Base-by-base conservation (phyloP, 2,888 invertebrate genomes). In the Lomographa bimaculata region DNA sequence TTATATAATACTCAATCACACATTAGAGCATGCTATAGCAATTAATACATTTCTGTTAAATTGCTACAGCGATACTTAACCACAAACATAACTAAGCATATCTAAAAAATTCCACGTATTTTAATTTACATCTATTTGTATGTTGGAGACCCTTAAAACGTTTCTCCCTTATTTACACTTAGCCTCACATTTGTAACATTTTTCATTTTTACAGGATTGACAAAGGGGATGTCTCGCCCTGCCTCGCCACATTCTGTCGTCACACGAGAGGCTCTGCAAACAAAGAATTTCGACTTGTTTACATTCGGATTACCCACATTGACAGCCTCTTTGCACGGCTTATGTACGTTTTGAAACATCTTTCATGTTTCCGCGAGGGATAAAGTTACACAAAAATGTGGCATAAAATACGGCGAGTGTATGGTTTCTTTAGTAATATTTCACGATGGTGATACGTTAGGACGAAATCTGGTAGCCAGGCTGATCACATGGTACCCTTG, bases 291-390 rank as follows among this genome's bases (percentile, higher is more conserved):
- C 42, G 46, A 46, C 49, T 53, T 64, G 58, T 65, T 60, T 61
- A 57, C 53, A 46, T 46, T 45, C 44, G 68, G 60, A 64, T 65
- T 67, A 67, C 50, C 54, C 19, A 53, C 50, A 58, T 61, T 62
- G 64, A 60, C 67, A 59, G 56, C 43, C 57, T 57, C 57, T 64
- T 65, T 62, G 60, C 59, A 45, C 48, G 44, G 53, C 61, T 61
- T 56, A 56, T 49, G 36, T 46, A 41, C 57, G 54, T 55, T 48
- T 43, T 49, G 52, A 50, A 46, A 50, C 45, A 46, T 33, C 50
- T 42, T 54, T 44, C 44, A 40, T 45, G 21, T 49, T 46, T 43
- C 34, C 44, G 19, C 21, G 19, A 16, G 20, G 26, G 32, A 49
- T 42, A 30, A 32, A 21, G 21, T 33, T 23, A 27, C 27, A 24